Conservation (phyloP, 1,140 invertebrate species). For the Scaptomyza graminum region DNA sequence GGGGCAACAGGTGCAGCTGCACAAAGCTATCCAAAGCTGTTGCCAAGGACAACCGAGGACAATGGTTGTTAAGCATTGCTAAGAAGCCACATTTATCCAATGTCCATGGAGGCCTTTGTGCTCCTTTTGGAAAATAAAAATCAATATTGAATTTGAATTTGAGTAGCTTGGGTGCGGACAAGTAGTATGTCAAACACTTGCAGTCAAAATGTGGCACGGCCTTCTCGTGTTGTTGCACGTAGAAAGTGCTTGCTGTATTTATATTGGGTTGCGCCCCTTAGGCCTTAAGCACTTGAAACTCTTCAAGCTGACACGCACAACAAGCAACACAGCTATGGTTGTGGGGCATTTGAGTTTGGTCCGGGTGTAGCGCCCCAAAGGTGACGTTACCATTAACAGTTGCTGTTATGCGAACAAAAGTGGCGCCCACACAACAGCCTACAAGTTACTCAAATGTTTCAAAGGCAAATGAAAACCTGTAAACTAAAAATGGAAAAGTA, state of each 20-base stretch:
- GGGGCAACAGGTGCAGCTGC: slow-evolving; percentile 60
- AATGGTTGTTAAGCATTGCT: slow-evolving; percentile 32
- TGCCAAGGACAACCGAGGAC: slow-evolving; percentile 45
- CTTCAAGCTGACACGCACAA: slow-evolving; percentile 41
- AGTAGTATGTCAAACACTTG: slow-evolving; percentile 71
- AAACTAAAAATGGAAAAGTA: slow-evolving; percentile 8
- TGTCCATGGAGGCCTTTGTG: slow-evolving; percentile 13
- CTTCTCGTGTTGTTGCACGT: slow-evolving; percentile 12
- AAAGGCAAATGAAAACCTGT: slow-evolving; percentile 12
- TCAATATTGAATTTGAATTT: slow-evolving; percentile 33
- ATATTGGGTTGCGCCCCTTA: slow-evolving; percentile 47
- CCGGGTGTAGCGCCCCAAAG: slow-evolving; percentile 1
- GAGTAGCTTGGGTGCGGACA: slow-evolving; percentile 27
- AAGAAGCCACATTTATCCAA: slow-evolving; percentile 11
- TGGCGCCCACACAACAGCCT: neutral
- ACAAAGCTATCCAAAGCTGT: neutral
- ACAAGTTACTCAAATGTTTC: neutral
- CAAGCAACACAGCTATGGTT: neutral
- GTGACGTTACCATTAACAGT: neutral
- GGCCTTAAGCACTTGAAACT: slow-evolving; percentile 57
- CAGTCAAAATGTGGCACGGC: slow-evolving; percentile 43
- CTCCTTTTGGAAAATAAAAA: slow-evolving; percentile 33
- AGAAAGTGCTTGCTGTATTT: slow-evolving; percentile 15
- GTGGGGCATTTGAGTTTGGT: slow-evolving; percentile 23
- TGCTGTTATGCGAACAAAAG: neutral